phyloP scores from a whole-genome alignment of 2,113 vertebrate species.

The Thomomys bottae region DNA sequence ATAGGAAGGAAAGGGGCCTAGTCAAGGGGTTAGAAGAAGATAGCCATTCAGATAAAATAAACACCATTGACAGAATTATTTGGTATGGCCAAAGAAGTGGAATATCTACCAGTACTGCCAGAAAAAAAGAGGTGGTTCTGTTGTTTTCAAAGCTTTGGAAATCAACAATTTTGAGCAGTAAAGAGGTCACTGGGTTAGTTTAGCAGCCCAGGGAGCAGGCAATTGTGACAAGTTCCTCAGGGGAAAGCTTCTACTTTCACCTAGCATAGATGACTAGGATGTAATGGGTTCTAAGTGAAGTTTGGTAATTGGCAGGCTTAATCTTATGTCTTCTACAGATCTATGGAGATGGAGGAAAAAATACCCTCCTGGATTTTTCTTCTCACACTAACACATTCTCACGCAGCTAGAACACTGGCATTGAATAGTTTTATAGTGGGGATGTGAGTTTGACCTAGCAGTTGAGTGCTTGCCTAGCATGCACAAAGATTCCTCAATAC shows the following conservation, averaged over 20 bases:
- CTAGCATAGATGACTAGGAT: fast-evolving
- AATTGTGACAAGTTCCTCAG: background rate
- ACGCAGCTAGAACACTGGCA: background rate
- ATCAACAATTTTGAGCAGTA: background rate
- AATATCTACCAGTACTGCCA: too few relatives aligned
- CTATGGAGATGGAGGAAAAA: background rate
- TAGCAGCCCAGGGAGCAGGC: too few relatives aligned
- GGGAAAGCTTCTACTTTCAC: background rate
- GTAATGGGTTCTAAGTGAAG: background rate
- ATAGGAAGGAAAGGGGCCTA: background rate
- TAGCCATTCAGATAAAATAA: background rate
- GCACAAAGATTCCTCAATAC: too few relatives aligned
- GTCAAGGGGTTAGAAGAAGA: background rate
- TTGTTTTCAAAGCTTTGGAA: background rate
- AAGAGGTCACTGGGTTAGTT: background rate
- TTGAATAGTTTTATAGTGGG: background rate
- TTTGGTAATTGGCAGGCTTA: background rate
- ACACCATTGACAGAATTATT: too few relatives aligned
- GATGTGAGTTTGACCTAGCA: too few relatives aligned
- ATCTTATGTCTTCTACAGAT: fast-evolving
- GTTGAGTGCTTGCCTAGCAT: too few relatives aligned
- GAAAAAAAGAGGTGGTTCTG: background rate
- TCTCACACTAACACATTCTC: background rate
- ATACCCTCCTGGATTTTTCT: background rate
- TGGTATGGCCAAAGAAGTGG: too few relatives aligned